Conservation (phyloP, 2,113 vertebrate species). For the Suncus etruscus region DNA sequence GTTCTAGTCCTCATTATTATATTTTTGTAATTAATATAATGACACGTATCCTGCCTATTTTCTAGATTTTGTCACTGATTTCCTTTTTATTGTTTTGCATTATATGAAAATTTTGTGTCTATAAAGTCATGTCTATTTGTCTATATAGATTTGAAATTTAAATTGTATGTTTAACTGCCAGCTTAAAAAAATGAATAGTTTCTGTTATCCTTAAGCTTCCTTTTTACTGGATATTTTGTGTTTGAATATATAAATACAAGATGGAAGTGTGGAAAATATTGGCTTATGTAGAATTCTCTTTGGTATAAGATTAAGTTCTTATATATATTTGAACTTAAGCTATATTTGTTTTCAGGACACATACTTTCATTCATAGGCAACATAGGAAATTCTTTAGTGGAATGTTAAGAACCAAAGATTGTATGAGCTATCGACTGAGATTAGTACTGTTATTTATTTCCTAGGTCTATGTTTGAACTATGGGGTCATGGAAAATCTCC, state of each 20-base stretch:
- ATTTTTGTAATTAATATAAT: constrained; percentile 37
- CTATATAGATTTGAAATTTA: not conserved
- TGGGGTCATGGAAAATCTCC: constrained; percentile 95
- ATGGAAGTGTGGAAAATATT: constrained; percentile 39
- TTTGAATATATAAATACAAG: not conserved
- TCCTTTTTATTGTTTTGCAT: not conserved
- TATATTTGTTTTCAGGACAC: not conserved
- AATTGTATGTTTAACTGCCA: not conserved
- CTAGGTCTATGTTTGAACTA: constrained; percentile 97
- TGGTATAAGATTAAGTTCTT: constrained; percentile 7
- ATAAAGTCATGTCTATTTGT: not conserved
- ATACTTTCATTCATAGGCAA: constrained; percentile 18
- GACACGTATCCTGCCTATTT: not conserved
- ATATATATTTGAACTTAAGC: constrained; percentile 13
- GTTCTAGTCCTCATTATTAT: not conserved
- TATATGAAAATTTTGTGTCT: not conserved
- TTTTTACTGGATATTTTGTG: constrained; percentile 36
- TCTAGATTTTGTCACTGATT: constrained; percentile 1
- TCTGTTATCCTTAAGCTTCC: not conserved
- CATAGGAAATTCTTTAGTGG: not conserved
- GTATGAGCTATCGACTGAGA: constrained; percentile 42
- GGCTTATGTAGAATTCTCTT: not conserved
- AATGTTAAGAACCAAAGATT: not conserved
- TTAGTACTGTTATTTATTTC: constrained; percentile 67
- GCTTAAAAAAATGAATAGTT: constrained; percentile 38